A percentile compares a stretch with the other conserved stretches of the same genome.
These are phyloP conservation scores for Irena cyanogastra DNA, from an alignment of 2,113 vertebrate genomes.

Conservation along the genomic window DNA sequence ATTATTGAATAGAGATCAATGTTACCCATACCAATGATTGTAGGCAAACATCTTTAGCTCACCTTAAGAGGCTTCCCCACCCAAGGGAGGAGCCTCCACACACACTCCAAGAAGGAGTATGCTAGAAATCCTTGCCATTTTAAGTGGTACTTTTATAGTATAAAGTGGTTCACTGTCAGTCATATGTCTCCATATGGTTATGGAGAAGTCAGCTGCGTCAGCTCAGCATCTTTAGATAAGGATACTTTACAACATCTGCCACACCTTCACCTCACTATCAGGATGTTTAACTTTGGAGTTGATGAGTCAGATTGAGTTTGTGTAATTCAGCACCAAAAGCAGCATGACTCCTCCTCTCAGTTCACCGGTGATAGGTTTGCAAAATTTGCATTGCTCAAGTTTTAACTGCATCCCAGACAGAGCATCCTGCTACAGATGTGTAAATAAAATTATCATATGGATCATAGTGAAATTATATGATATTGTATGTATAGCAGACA, in stretches of 20 bases:
- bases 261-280: background rate
- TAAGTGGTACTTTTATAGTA: background rate
- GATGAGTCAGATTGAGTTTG: background rate
- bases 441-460: background rate
- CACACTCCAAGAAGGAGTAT: fast-evolving
- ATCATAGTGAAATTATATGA: background rate
- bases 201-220: background rate
- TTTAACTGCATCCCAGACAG: background rate
- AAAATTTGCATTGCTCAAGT: background rate
- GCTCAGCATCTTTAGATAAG: background rate
- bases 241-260: background rate
- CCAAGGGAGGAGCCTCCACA: background rate
- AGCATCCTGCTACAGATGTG: background rate
- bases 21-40: background rate
- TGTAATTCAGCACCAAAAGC: background rate
- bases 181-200: background rate
- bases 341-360: background rate
- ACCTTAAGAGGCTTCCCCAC: background rate
- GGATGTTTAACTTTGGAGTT: background rate
- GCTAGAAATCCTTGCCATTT: background rate
- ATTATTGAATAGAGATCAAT: background rate
- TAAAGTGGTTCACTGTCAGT: background rate
- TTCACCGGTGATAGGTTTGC: background rate
- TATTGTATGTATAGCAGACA: background rate
- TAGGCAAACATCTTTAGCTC: background rate